These are phyloP conservation scores for Limnephilus auricula DNA, from an alignment of 2,888 invertebrate genomes.

Conservation along the genomic window DNA sequence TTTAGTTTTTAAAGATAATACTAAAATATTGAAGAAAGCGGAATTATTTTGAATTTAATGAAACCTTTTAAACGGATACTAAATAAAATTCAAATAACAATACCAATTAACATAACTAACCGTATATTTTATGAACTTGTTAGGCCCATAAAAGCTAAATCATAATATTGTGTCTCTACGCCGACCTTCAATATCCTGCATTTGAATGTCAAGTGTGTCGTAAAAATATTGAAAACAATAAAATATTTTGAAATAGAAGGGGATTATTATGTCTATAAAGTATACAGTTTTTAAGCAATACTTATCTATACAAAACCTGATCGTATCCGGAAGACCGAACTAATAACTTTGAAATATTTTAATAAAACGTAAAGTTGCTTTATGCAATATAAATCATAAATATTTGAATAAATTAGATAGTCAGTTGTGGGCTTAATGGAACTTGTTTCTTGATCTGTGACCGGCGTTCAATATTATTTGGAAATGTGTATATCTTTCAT, in stretches of 20 bases:
- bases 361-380: background rate
- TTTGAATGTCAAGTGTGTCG: slow-evolving; percentile 16
- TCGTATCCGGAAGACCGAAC: slow-evolving; percentile 23
- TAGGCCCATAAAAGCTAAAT: background rate
- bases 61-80: background rate
- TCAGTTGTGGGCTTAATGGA: background rate
- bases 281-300: slow-evolving; percentile 21
- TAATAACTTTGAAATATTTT: background rate
- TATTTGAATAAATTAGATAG: slow-evolving; percentile 39
- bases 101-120: background rate
- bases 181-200: slow-evolving; percentile 30
- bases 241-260: slow-evolving; percentile 14
- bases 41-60: background rate
- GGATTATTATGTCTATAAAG: background rate
- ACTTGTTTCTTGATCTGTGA: slow-evolving; percentile 26
- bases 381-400: slow-evolving; percentile 32
- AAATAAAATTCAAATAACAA: background rate
- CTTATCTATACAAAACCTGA: slow-evolving; percentile 30
- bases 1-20: background rate
- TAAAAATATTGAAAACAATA: slow-evolving; percentile 24
- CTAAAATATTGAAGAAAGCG: background rate
- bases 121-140: background rate
- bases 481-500: background rate
- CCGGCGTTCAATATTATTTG: background rate
- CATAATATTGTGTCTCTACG: background rate